Evolutionary conservation across 2,113 vertebrate genomes (phyloP).

Genomic region (Nothocercus julius): DNA sequence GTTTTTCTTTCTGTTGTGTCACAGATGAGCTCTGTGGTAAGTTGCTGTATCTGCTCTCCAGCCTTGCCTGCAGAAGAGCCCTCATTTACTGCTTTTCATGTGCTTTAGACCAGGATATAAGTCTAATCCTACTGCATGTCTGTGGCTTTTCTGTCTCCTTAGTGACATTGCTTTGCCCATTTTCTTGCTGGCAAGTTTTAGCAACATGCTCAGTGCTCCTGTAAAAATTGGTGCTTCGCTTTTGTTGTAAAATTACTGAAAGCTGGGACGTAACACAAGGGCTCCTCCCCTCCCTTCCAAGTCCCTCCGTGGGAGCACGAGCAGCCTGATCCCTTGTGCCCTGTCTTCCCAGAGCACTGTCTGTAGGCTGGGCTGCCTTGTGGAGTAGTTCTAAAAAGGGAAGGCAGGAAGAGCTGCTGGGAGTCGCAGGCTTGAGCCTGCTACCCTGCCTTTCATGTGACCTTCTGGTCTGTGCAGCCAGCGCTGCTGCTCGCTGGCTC

Average conservation of each 20-base stretch:
- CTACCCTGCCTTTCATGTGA: conserved; percentile 31
- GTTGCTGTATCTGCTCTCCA: not conserved
- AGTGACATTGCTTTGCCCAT: not conserved
- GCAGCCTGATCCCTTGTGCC: not conserved
- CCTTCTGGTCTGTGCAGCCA: not conserved
- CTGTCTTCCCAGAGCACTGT: accelerated
- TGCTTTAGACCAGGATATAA: not conserved
- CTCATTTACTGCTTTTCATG: not conserved
- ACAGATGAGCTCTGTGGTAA: not conserved
- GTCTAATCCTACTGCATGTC: not conserved
- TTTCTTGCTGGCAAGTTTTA: not conserved
- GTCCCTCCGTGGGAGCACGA: accelerated
- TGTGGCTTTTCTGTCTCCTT: not conserved
- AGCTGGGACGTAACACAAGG: accelerated
- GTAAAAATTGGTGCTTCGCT: not conserved
- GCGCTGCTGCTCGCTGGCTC: not conserved
- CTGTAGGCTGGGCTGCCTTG: not conserved
- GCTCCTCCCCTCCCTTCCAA: not conserved
- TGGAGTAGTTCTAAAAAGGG: not conserved
- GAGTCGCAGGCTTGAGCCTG: not conserved
- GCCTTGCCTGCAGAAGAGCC: not conserved
- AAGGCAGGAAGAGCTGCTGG: not conserved
- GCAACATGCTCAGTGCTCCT: not conserved
- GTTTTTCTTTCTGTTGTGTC: not conserved
- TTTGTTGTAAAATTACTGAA: not conserved